Base-by-base conservation (phyloP, 2,797 vertebrate genomes). In the Xenentodon cancila region DNA sequence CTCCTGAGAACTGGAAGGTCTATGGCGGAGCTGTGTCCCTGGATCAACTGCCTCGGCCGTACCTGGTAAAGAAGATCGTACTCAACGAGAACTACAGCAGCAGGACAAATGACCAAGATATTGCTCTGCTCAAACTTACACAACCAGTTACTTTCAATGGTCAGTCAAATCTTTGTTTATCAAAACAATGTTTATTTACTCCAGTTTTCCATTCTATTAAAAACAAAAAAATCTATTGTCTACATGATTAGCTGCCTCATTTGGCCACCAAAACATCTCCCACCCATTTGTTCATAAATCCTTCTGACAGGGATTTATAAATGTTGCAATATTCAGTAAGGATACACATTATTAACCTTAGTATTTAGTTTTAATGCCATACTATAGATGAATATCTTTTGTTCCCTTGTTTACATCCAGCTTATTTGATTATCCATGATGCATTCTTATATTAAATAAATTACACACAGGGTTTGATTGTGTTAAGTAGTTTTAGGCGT, bases 121-220 rank as follows among this genome's bases (percentile, higher is more conserved):
- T 98, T 0, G 94, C 95, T 12, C 88, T 98, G 50, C 85, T 98
- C 81, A 92, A 91, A 80, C 93, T 98, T 5, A 22, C 3, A 9
- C 71, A 62, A 37, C 84, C 88, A 16, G 86, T 92, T 15, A 0
- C 0, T 1, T 92, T 91, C 43, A 75, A 69, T 12, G 61, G 93
- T 93, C 9, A 85, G 90, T 87, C 13, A 3, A n/a, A 30, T 25
- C 22, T 68, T 75, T 19, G 30, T 4, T 53, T 0, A 45, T 60
- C 4, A 18, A 68, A 52, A 30, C 9, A 40, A 45, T 19, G 16
- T 43, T 43, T 17, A 9, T 37, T 48, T 17, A 40, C 30, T 43
- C 30, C 16, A 16, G 46, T 11, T 16, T 12, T 5, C 15, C n/a
- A n/a, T 3, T 2, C 4, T 37, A 13, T 16, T 22, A 2, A 5